Base-by-base conservation (phyloP, 2,888 invertebrate genomes). In the Tipula vernalis region DNA sequence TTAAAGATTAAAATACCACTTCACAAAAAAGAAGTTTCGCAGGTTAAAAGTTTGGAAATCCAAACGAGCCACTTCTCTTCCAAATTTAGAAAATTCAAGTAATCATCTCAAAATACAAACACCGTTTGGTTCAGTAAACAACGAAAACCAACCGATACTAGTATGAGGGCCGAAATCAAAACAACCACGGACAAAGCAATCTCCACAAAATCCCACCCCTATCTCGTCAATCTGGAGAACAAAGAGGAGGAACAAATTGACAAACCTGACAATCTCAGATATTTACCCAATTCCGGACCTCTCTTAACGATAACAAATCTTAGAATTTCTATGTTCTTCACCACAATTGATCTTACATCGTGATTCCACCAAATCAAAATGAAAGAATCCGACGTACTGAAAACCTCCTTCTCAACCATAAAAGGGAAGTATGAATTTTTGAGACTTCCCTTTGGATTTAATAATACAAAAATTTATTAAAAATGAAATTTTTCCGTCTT, bases 291-390 rank as follows among this genome's bases (percentile, higher is more conserved):
- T n/a, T n/a, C n/a, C n/a, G n/a, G n/a, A n/a, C n/a, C n/a, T n/a
- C n/a, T n/a, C 6, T 87, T 39, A 5, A 39, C 39, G 39, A 5
- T 5, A 39, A 4, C 88, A 1, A 88, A 88, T 44, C 87, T 89
- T 6, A 88, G 88, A 6, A 42, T 39, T 8, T 87, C 88, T 5
- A 88, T 89, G 51, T 88, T 44, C 84, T 89, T 88, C 18, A 88
- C 88, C 0, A 89, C 88, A 0, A 44, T 89, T 1, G 88, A 88
- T 36, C 83, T 88, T 3, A 89, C 88, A 2, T 88, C 88, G 2
- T 88, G 88, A n/a, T 89, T 89, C 42, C 88, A 89, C 18, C 88
- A 89, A 85, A 89, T 89, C 10, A 44, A 8, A 13, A 44, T n/a
- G n/a, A n/a, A n/a, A n/a, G n/a, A n/a, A n/a, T n/a, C n/a, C n/a